phyloP scores from a whole-genome alignment of 2,113 vertebrate genomes.

The Aix galericulata region DNA sequence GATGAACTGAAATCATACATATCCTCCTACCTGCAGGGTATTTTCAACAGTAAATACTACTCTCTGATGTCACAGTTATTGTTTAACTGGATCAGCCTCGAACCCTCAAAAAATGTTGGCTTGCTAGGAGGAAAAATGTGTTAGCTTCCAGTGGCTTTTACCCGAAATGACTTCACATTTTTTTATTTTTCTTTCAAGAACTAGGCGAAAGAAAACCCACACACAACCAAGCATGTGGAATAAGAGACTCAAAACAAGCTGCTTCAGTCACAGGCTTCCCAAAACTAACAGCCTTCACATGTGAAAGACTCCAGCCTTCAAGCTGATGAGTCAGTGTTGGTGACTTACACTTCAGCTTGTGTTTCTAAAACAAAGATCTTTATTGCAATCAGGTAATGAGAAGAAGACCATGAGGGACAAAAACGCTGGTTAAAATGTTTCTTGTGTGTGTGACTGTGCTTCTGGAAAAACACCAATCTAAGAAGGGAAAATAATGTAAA shows the following conservation, averaged over 20 bases:
- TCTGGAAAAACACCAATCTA: slow-evolving; percentile 50
- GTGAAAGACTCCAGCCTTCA: neutral
- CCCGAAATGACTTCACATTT: neutral
- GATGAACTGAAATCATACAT: neutral
- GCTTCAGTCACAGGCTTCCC: neutral
- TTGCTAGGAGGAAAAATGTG: neutral
- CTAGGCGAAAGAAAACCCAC: slow-evolving; percentile 7
- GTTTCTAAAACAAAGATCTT: slow-evolving; percentile 62
- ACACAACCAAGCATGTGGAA: neutral
- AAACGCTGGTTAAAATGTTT: neutral
- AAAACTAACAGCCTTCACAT: neutral
- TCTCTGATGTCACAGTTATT: neutral
- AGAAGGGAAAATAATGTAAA: slow-evolving; percentile 43
- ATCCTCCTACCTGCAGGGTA: neutral
- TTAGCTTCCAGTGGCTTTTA: neutral
- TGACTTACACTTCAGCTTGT: slow-evolving; percentile 27
- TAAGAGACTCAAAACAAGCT: neutral
- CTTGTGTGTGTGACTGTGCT: neutral
- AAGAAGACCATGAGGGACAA: neutral
- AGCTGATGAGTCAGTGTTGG: neutral
- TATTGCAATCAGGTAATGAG: neutral
- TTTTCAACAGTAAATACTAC: slow-evolving; percentile 1
- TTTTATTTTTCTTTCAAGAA: neutral
- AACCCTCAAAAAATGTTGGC: slow-evolving; percentile 7
- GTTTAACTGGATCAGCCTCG: neutral